A percentile compares a stretch with the other conserved stretches of the same genome.
Conservation (phyloP, 2,797 vertebrate genomes). For the Decapterus maruadsi region DNA sequence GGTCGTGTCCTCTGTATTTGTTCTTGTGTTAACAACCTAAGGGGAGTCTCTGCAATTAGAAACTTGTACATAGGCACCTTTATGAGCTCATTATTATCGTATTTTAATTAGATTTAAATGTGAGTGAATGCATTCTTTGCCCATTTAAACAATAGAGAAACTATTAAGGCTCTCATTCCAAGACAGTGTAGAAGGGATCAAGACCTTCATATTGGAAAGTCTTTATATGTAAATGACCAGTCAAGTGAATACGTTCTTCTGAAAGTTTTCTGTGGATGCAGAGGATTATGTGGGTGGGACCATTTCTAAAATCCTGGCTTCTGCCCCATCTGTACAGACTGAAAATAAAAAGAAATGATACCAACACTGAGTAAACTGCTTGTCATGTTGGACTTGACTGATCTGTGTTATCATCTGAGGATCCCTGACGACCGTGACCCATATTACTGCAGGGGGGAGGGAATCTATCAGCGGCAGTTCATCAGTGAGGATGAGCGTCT, state of each 20-base stretch:
- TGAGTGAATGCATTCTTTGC: neutral
- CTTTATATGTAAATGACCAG: neutral
- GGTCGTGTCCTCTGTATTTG: constrained; percentile 15
- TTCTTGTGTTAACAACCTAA: neutral
- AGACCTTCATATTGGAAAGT: neutral
- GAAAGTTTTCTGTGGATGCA: neutral
- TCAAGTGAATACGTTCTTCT: neutral
- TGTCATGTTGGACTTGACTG: constrained; percentile 46
- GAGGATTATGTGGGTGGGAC: neutral
- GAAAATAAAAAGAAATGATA: constrained; percentile 14
- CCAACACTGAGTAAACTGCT: constrained; percentile 7
- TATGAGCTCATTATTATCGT: neutral
- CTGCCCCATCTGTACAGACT: neutral
- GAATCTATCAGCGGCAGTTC: constrained; percentile 69
- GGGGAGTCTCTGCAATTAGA: neutral
- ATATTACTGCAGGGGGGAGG: constrained; percentile 57
- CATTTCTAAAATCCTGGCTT: constrained; percentile 5
- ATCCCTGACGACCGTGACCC: constrained; percentile 59
- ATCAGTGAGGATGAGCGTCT: constrained; percentile 68
- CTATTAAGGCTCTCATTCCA: neutral
- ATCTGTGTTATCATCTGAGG: constrained; percentile 46
- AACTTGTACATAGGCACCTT: neutral
- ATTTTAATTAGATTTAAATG: too few relatives aligned
- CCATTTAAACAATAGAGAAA: neutral
- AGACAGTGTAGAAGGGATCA: neutral